Percentiles rank a stretch among this genome's conserved stretches.
Evolutionary conservation across 2,888 invertebrate genomes (phyloP).

Genomic region (Ceramica pisi): DNA sequence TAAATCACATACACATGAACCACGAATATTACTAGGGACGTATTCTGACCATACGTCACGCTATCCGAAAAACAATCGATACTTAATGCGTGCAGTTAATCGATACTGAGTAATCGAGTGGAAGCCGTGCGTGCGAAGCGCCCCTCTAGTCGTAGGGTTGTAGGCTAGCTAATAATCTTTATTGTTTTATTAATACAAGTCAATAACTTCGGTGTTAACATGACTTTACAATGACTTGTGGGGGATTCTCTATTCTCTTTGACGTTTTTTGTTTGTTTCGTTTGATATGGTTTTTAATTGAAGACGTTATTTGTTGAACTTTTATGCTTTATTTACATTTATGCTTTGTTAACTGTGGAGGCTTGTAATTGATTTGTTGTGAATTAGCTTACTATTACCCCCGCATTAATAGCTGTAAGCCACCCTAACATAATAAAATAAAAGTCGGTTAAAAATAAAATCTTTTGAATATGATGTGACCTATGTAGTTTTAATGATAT

Average conservation of each 20-base stretch:
- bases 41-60: conserved; percentile 46
- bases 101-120: conserved; percentile 68
- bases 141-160: conserved; percentile 57
- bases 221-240: conserved; percentile 37
- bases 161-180: conserved; percentile 68
- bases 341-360: too few relatives aligned
- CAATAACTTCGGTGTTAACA: conserved; percentile 61
- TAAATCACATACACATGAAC: conserved; percentile 21
- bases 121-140: conserved; percentile 75
- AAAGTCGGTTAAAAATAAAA: too few relatives aligned
- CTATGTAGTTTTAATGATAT: too few relatives aligned
- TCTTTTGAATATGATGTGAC: too few relatives aligned
- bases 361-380: neutral
- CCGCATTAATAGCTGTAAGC: too few relatives aligned
- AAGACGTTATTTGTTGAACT: neutral
- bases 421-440: too few relatives aligned
- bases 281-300: neutral
- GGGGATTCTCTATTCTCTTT: conserved; percentile 30
- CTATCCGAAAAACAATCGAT: conserved; percentile 71
- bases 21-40: conserved; percentile 33
- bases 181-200: conserved; percentile 75
- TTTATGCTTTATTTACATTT: neutral
- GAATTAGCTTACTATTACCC: too few relatives aligned
- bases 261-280: neutral
- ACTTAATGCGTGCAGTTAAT: conserved; percentile 80